A percentile compares a stretch with the other conserved stretches of the same genome.
Conservation (phyloP, 2,888 invertebrate genomes). For the Caenorhabditis imperialis region DNA sequence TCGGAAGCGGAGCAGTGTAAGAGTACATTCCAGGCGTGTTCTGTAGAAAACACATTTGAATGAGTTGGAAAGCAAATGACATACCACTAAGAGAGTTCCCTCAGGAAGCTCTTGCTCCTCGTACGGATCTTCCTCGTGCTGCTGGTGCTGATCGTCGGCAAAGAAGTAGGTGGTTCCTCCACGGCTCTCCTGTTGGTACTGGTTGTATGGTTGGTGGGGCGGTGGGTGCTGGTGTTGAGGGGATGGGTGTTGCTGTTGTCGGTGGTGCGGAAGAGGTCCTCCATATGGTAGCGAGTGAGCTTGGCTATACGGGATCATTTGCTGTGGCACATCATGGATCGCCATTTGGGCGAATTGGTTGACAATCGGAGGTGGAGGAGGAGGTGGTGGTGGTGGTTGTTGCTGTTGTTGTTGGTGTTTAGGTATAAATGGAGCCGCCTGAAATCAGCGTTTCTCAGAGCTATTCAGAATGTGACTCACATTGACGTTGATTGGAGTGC, state of each 20-base stretch:
- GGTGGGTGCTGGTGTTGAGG: not conserved
- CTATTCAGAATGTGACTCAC: conserved; percentile 12
- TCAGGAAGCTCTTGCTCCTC: conserved; percentile 35
- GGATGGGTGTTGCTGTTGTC: not conserved
- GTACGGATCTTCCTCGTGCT: conserved; percentile 19
- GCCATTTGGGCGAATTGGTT: conserved; percentile 19
- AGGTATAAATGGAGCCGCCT: conserved; percentile 51
- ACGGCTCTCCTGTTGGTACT: conserved; percentile 52
- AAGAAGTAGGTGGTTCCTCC: conserved; percentile 64
- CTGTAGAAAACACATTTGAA: conserved; percentile 35
- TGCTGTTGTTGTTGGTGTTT: conserved; percentile 47
- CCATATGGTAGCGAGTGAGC: not conserved
- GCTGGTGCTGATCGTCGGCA: conserved; percentile 8
- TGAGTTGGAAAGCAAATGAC: not conserved
- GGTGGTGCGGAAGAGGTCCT: conserved; percentile 7
- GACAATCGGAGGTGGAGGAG: not conserved
- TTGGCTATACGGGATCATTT: conserved; percentile 16
- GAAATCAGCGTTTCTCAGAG: not conserved
- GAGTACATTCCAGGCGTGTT: conserved; percentile 48
- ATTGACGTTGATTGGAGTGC: conserved; percentile 29
- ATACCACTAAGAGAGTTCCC: conserved; percentile 36
- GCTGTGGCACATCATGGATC: conserved; percentile 17
- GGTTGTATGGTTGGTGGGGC: conserved; percentile 4
- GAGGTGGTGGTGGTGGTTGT: conserved; percentile 10
- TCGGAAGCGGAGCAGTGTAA: conserved; percentile 57